These are phyloP conservation scores for Ptychadena robeensis DNA, from an alignment of 2,797 vertebrate genomes.

Conservation along the genomic window DNA sequence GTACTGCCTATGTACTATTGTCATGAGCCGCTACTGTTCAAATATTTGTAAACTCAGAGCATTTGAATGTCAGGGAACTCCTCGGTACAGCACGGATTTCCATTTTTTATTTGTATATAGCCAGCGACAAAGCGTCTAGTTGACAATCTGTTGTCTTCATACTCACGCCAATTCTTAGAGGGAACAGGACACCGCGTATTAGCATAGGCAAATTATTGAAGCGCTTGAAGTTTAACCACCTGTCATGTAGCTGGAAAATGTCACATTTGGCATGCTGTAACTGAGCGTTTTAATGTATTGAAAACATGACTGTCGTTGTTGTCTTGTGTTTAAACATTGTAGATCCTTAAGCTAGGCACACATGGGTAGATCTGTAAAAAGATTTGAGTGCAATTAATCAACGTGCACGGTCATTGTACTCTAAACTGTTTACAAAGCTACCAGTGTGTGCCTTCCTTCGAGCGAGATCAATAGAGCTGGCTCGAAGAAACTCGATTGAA, in stretches of 20 bases:
- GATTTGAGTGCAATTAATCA: too few species aligned
- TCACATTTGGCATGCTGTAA: background rate
- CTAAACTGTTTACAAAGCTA: too few species aligned
- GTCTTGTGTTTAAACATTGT: background rate
- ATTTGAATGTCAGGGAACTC: conserved; percentile 36
- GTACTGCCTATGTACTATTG: background rate
- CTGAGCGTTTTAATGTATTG: background rate
- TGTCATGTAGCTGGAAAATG: background rate
- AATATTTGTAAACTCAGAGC: conserved; percentile 30
- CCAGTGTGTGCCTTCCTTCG: too few species aligned
- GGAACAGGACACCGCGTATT: conserved; percentile 17
- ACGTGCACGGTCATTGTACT: too few species aligned
- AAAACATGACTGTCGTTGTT: background rate
- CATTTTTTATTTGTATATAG: conserved; percentile 37
- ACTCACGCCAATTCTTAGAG: conserved; percentile 21
- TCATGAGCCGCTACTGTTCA: conserved; percentile 18
- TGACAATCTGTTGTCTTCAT: conserved; percentile 44
- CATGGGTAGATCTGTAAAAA: too few species aligned
- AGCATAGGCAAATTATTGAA: conserved; percentile 2
- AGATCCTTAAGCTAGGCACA: too few species aligned
- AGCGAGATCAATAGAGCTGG: too few species aligned
- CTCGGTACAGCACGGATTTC: background rate
- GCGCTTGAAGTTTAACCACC: background rate
- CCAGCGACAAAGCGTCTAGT: conserved; percentile 13
- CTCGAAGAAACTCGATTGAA: too few species aligned